phyloP scores from a whole-genome alignment of 1,140 invertebrate species.

The Nephotettix cincticeps region DNA sequence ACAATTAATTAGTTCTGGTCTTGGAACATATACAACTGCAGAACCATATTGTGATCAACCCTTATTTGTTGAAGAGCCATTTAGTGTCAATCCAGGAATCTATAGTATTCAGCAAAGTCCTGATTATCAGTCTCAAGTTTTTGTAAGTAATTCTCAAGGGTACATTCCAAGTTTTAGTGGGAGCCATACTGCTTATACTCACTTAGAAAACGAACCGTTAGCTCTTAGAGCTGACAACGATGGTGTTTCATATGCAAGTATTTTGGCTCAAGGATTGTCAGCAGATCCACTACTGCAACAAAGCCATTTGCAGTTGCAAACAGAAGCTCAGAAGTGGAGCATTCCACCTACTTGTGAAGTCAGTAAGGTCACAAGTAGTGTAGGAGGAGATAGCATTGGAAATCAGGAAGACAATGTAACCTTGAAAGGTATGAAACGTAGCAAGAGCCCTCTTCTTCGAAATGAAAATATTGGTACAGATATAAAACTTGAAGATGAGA shows the following conservation, averaged over 20 bases:
- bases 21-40: conserved; percentile 45
- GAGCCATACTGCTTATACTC: conserved; percentile 17
- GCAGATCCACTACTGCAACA: not conserved
- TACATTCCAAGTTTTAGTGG: not conserved
- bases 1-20: conserved; percentile 47
- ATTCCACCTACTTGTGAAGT: conserved; percentile 44
- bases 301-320: conserved; percentile 28
- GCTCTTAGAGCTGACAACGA: conserved; percentile 18
- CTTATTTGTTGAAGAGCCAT: conserved; percentile 1
- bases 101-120: not conserved
- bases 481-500: not conserved
- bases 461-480: not conserved
- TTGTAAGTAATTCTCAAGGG: not conserved
- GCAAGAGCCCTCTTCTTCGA: not conserved
- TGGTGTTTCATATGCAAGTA: conserved; percentile 66
- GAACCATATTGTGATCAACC: conserved; percentile 26
- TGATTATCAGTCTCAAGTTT: not conserved
- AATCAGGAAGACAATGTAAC: conserved; percentile 29
- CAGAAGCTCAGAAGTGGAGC: conserved; percentile 14
- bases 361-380: not conserved
- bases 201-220: conserved; percentile 8
- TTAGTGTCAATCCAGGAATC: not conserved
- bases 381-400: conserved; percentile 30
- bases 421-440: not conserved
- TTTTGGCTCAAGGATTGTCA: conserved; percentile 64